Percentiles rank a stretch among this genome's conserved stretches.
Conservation (phyloP, 2,888 invertebrate genomes). For the Stenolophus ochropezus region DNA sequence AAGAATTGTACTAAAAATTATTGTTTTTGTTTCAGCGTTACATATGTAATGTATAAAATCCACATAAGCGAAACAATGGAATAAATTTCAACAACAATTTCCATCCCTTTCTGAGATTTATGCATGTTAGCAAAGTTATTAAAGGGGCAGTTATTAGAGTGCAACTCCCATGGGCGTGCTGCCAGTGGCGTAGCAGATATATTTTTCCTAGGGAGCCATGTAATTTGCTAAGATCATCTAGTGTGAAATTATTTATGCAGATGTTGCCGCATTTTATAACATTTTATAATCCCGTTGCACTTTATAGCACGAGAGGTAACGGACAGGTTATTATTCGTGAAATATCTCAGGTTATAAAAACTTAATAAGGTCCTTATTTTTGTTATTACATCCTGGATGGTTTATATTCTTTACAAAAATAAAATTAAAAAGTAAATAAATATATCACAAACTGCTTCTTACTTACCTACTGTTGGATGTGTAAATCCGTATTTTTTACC, state of each 20-base stretch:
- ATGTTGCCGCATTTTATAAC: not conserved
- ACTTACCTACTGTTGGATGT: too few species aligned
- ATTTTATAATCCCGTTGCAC: not conserved
- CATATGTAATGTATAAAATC: too few species aligned
- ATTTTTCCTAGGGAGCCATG: constrained; percentile 9
- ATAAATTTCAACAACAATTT: not conserved
- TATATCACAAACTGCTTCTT: too few species aligned
- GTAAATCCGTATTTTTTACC: too few species aligned
- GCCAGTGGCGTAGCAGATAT: constrained; percentile 11
- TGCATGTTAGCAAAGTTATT: not conserved
- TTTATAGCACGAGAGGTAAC: not conserved
- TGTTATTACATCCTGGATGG: not conserved
- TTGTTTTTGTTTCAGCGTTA: too few species aligned
- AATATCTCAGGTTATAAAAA: not conserved
- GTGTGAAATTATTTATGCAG: constrained; percentile 31
- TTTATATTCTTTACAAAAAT: too few species aligned
- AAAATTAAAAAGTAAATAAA: too few species aligned
- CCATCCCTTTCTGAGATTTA: not conserved
- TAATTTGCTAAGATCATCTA: constrained; percentile 22
- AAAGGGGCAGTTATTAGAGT: constrained; percentile 9
- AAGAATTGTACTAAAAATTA: too few species aligned
- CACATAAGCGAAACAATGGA: not conserved
- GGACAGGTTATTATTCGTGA: not conserved
- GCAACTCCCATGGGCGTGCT: not conserved
- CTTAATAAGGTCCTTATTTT: not conserved